phyloP scores from a whole-genome alignment of 2,113 vertebrate species.

The Melanerpes aurifrons region DNA sequence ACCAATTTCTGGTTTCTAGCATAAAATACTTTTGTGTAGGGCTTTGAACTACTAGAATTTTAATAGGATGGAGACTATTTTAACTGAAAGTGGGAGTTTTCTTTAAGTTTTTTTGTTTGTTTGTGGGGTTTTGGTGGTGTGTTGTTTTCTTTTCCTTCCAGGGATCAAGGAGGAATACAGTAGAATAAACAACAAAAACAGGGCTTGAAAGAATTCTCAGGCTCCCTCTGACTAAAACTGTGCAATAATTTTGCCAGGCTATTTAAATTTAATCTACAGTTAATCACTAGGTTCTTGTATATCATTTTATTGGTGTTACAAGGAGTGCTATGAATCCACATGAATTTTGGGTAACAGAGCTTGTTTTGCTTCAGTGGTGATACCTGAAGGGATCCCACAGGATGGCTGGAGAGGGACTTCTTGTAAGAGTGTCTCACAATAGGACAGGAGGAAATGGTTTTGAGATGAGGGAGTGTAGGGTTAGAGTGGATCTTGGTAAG shows the following conservation, averaged over 20 bases:
- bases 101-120: too few species aligned
- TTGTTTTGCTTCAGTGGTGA: neutral
- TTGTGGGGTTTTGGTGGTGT: too few species aligned
- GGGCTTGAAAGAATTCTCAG: neutral
- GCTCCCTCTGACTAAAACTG: neutral
- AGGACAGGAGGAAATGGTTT: too few species aligned
- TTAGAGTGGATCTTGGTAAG: too few species aligned
- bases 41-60: neutral
- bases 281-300: neutral
- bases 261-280: neutral
- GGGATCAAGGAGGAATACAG: neutral
- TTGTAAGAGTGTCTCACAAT: too few species aligned
- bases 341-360: neutral
- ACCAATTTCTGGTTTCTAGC: neutral
- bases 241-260: neutral
- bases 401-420: too few species aligned
- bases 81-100: neutral
- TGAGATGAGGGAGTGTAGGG: too few species aligned
- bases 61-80: neutral
- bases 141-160: neutral
- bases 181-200: neutral
- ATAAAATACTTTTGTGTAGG: neutral
- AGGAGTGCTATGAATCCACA: neutral
- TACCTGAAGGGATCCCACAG: too few species aligned
- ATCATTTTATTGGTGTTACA: neutral